Evolutionary conservation across 2,888 invertebrate genomes (phyloP).

Genomic region (Alloscopus bannaensis): DNA sequence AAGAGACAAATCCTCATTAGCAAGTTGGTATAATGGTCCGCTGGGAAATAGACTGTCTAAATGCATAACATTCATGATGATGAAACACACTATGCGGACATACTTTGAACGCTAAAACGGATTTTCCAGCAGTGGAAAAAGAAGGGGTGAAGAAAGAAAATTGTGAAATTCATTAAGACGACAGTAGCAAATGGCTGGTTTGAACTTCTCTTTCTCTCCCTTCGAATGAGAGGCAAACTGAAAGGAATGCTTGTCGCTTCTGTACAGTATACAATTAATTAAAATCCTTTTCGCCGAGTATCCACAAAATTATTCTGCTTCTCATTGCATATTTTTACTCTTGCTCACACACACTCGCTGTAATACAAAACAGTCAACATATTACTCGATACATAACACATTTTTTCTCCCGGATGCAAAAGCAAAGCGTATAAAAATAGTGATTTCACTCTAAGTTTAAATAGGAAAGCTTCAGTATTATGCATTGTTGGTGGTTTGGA

Average conservation of each 20-base stretch:
- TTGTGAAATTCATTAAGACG: conserved; percentile 55
- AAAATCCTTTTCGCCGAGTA: conserved; percentile 52
- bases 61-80: too few species aligned
- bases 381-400: too few species aligned
- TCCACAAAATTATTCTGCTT: conserved; percentile 41
- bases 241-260: conserved; percentile 33
- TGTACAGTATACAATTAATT: conserved; percentile 50
- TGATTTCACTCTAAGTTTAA: too few species aligned
- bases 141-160: conserved; percentile 52
- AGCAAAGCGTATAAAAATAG: too few species aligned
- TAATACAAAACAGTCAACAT: background rate
- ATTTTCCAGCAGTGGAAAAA: too few species aligned
- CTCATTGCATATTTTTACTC: conserved; percentile 18
- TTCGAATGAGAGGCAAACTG: background rate
- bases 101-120: too few species aligned
- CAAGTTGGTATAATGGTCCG: conserved; percentile 50
- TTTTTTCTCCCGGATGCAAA: too few species aligned
- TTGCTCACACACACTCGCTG: conserved; percentile 27
- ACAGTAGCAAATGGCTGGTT: conserved; percentile 57
- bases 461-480: too few species aligned
- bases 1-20: conserved; percentile 60
- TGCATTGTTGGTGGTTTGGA: conserved; percentile 1
- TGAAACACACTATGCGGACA: too few species aligned
- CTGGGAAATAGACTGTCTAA: conserved; percentile 30
- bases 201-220: conserved; percentile 4